Percentiles rank a stretch among this genome's conserved stretches.
Evolutionary conservation across 2,113 vertebrate species (phyloP).

Genomic region (Cyprinodon variegatus): DNA sequence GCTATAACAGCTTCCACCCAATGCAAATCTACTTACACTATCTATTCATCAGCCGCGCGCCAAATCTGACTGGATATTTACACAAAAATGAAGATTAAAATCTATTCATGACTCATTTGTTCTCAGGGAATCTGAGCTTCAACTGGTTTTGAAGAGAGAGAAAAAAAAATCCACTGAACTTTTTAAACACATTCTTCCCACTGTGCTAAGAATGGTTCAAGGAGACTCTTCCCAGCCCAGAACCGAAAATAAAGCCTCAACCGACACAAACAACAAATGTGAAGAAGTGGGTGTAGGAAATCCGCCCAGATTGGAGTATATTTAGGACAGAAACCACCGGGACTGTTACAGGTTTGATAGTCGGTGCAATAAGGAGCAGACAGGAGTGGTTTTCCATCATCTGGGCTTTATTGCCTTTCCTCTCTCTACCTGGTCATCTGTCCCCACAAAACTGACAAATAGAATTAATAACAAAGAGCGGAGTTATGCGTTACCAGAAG

Average conservation of each 20-base stretch:
- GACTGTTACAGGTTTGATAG: slow-evolving; percentile 47
- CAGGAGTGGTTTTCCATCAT: too few relatives aligned
- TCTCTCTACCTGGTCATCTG: too few relatives aligned
- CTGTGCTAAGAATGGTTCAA: slow-evolving; percentile 62
- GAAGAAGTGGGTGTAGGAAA: slow-evolving; percentile 24
- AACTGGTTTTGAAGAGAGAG: slow-evolving; percentile 12
- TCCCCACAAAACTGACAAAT: too few relatives aligned
- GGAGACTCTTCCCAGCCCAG: slow-evolving; percentile 56
- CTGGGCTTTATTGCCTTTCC: too few relatives aligned
- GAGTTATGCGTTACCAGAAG: too few relatives aligned
- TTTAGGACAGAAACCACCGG: slow-evolving; percentile 51
- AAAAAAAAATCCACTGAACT: slow-evolving; percentile 38
- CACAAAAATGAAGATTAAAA: slow-evolving; percentile 47
- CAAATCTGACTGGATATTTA: slow-evolving; percentile 57
- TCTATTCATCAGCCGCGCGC: slow-evolving; percentile 61
- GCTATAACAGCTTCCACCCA: slow-evolving; percentile 34
- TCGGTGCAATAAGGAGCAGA: slow-evolving; percentile 12
- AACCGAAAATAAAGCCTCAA: slow-evolving; percentile 66
- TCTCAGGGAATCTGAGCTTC: slow-evolving; percentile 40
- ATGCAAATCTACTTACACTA: slow-evolving; percentile 24
- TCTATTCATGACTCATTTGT: slow-evolving; percentile 55
- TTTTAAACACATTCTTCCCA: slow-evolving; percentile 55
- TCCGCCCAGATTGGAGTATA: slow-evolving; percentile 37
- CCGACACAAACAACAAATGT: slow-evolving; percentile 70
- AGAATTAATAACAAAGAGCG: too few relatives aligned